Base-by-base conservation (phyloP, 1,140 invertebrate genomes). In the Cherax destructor region DNA sequence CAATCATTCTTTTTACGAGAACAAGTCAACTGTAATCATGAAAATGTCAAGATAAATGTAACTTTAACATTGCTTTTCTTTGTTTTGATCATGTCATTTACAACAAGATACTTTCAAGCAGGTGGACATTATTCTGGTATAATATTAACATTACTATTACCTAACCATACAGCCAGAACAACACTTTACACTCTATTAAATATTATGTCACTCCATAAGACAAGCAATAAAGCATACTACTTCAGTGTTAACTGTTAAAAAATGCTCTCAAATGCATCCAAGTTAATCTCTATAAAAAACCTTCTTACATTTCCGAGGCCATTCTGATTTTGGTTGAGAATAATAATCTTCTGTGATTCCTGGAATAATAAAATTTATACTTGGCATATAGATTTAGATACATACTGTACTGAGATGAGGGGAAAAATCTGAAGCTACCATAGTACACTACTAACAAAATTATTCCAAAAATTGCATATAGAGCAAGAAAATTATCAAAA, bases 301-400 rank as follows among this genome's bases (percentile, higher is more conserved):
- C 24, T 30, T 30, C 92, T 92, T 88, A 93, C 92, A 21, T 81
- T 92, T 90, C 78, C 56, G 65, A 47, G 92, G 92, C 92, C 92
- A 93, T 79, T 93, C 92, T 52, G 92, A 93, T 65, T 81, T 88
- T 65, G 92, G 92, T 78, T 93, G 92, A 30, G 72, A 79, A 16
- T 83, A 79, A 86, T 93, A 93, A 79, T 93, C 92, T 86, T 93
- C 92, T 52, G 91, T 87, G 72, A 90, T 91, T 78, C 83, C 92
- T 93, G 92, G 1, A 92, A 92, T 78, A 18, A 65, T 18, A 47
- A 78, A 56, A 56, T 78, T 47, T 59, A 52, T n/a, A 41, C 56
- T 78, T 79, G 65, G 16, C 10, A 78, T 65, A 81, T 81, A 78
- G 47, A 49, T 24, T 61, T 49, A 21, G 16, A 24, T 18, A 18